Evolutionary conservation across 64 coral and sea anemone species (phyloP), one percentile per base, ranked within the genome.

Genomic region (Porites australiensis): DNA sequence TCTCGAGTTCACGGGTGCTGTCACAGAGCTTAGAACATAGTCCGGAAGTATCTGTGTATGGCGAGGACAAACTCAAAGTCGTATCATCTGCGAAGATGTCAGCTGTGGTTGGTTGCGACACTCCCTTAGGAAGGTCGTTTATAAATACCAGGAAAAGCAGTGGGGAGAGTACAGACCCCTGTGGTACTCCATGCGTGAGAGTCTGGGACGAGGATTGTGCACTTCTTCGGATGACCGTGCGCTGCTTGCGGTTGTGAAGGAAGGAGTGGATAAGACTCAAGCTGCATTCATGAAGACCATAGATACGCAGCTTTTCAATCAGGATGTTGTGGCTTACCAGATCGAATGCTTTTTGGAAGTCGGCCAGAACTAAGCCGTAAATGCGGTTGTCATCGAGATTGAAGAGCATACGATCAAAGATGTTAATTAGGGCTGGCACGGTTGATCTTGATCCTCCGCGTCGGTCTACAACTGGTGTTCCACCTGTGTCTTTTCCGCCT

Each of bases 181-280:
- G 44, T 46, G 85, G 85, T 87, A 87, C 84, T 72, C 85, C 85
- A 72, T 74, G 85, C 43, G 45, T 87, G 85, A 87, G 85, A 50
- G 45, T 21, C 69, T 87, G 85, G 69, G 85, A 73, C 44, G 85
- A 78, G 73, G 68, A 87, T 87, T 87, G 66, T 73, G 85, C 67
- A 69, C 69, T 72, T 43, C 68, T 45, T 16, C 85, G 64, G 85
- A 87, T 72, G 64, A 87, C 63, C 83, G 47, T 72, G 83, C 83
- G 83, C 83, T 87, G 12, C 83, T 37, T 69, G 83, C 64, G 83
- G 52, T 51, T 72, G 66, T 83, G 54, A 60, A 83, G 79, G 45
- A 83, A 83, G 16, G 79, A 83, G 79, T 18, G 54, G 55, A 83
- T 83, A 83, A 83, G 54, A n/a, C 5, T 4, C 79, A 65, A 58